Base-by-base conservation (phyloP, 1,140 invertebrate genomes). In the Temnothorax nylanderi region DNA sequence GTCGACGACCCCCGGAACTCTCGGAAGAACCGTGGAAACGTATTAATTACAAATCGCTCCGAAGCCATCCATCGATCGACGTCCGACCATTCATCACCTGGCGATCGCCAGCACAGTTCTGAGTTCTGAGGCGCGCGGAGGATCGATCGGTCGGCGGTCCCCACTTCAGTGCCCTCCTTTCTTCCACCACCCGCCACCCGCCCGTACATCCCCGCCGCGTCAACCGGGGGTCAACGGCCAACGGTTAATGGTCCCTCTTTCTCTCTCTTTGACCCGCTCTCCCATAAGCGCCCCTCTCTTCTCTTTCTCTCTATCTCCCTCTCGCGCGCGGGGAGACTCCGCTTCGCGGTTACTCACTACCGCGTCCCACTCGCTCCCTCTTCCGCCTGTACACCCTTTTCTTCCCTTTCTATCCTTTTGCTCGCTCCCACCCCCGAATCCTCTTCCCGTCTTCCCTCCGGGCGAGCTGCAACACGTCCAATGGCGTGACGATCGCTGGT, bases 181-280 rank as follows among this genome's bases (percentile, higher is more conserved):
- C 65, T 58, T 58, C 84, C 54, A 72, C 88, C 64, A 71, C 18
- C 56, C 32, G 85, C n/a, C 34, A 71, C 18, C 56, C 32, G 85
- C n/a, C 34, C 72, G 34, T n/a, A 37, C 49, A 21, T 60, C 62
- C 18, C n/a, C 51, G 34, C 67, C 54, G 21, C 49, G n/a, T 37
- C 58, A 34, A 51, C 21, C 80, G 62, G 44, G 86, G 89, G 90
- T 92, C 89, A 92, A 92, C 88, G 91, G 86, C 89, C 88, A 90
- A 86, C 62, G 76, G 44, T 87, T 88, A 86, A 87, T 72, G 49
- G 60, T 67, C 32, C 32, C 64, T 86, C 85, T 74, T 89, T 60
- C 65, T 87, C 85, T 58, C 34, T 81, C 88, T 72, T 47, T 21
- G 37, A 87, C 71, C 69, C 44, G 21, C 56, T 41, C 67, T 18